A percentile compares a stretch with the other conserved stretches of the same genome.
phyloP scores from a whole-genome alignment of 2,888 invertebrate species.

The Hydrotaea diabolus region DNA sequence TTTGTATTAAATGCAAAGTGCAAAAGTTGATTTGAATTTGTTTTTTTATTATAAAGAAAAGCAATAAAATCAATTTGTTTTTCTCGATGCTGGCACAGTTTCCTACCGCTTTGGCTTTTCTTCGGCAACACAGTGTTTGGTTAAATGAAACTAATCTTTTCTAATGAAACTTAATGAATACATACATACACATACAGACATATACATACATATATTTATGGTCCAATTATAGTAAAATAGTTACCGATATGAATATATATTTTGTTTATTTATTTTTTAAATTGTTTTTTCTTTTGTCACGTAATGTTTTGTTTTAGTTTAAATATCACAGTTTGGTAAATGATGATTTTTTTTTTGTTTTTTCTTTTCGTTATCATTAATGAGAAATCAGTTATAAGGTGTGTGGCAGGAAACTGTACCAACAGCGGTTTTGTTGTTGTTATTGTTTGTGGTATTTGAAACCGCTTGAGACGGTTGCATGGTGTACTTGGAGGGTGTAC shows the following conservation, averaged over 20 bases:
- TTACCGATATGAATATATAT: constrained; percentile 43
- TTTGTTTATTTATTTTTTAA: background rate
- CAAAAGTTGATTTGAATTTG: constrained; percentile 10
- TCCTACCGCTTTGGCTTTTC: background rate
- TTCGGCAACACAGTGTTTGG: too few relatives aligned
- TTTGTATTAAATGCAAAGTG: constrained; percentile 28
- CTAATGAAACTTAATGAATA: constrained; percentile 18
- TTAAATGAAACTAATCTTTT: constrained; percentile 6
- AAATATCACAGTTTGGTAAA: constrained; percentile 60
- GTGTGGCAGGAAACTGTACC: constrained; percentile 19
- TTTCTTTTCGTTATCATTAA: background rate
- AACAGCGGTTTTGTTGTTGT: background rate
- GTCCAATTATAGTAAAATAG: constrained; percentile 44
- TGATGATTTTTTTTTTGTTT: constrained; percentile 24
- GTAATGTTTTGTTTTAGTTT: constrained; percentile 31
- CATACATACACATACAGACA: background rate
- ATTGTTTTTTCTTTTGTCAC: background rate
- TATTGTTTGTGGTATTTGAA: constrained; percentile 13
- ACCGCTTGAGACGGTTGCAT: background rate
- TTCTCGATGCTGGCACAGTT: background rate
- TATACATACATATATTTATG: constrained; percentile 18
- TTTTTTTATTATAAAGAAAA: too few relatives aligned
- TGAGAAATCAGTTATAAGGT: background rate
- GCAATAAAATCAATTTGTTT: background rate
- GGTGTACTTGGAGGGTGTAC: background rate